Evolutionary conservation across 2,888 invertebrate species (phyloP), one percentile per base, ranked within the genome.

Genomic region (Cerceris rybyensis): DNA sequence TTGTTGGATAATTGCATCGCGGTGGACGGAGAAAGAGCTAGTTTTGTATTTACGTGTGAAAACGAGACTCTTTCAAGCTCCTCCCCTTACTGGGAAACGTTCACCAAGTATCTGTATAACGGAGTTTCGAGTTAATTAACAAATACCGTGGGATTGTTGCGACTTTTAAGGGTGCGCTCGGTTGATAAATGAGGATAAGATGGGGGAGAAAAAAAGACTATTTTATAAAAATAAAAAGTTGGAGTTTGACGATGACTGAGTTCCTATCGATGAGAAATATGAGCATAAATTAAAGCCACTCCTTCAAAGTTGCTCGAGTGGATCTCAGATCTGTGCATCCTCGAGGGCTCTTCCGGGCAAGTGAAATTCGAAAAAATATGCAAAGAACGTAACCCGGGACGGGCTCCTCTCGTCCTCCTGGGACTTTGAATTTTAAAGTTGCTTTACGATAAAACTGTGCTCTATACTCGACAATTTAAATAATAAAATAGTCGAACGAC

Each of bases 141-240:
- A 82, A 83, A 86, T 61, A 60, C 59, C 59, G 61, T 52, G 11
- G 67, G 66, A 70, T 81, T 82, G 74, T 81, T 83, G 75, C 78
- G 73, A 84, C 84, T 80, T 84, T 84, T 55, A 59, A 57, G 54
- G 52, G 59, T 39, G 50, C 46, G 64, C 52, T 0, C 46, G 17
- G 42, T 7, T 59, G 8, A 5, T 1, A 13, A 46, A 11, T 46
- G 5, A 13, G 0, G 46, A 28, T 28, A 28, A 28, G 28, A 28
- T 4, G 28, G 28, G 28, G 28, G 28, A 4, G 4, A 28, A 28
- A 46, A 28, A 28, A 28, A 46, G 1, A 5, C 2, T 46, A 46
- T 13, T 46, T 46, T 46, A 11, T 46, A 46, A 2, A 11, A 46
- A 11, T 8, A 46, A 46, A 46, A 46, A 1, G 46, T 28, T 1